Conservation (phyloP, 2,113 vertebrate species). For the Strix uralensis region DNA sequence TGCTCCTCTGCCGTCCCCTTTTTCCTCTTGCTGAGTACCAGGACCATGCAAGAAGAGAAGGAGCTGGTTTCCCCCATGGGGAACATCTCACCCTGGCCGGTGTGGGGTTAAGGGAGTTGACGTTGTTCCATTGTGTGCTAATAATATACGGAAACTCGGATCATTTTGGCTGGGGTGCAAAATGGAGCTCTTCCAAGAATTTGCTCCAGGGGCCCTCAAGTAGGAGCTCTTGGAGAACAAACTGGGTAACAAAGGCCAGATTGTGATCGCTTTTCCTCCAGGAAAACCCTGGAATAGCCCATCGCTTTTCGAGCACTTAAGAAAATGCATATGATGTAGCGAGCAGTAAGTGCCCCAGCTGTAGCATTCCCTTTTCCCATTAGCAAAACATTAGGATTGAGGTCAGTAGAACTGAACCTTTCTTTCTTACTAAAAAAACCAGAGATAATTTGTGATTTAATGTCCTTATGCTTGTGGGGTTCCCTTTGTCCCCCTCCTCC, state of each 20-base stretch:
- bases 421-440: not conserved
- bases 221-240: slow-evolving; percentile 56
- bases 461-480: not conserved
- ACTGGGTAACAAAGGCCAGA: slow-evolving; percentile 59
- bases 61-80: not conserved
- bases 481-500: not conserved
- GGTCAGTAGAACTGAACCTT: not conserved
- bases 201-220: not conserved
- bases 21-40: not conserved
- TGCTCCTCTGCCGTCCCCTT: not conserved
- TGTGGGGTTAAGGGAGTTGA: slow-evolving; percentile 43
- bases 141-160: slow-evolving; percentile 47
- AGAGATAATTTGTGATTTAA: not conserved
- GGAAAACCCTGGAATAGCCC: slow-evolving; percentile 55
- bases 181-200: slow-evolving; percentile 61
- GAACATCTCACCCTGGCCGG: not conserved
- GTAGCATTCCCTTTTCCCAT: not conserved
- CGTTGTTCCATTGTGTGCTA: slow-evolving; percentile 56
- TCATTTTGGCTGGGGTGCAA: slow-evolving; percentile 38
- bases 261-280: slow-evolving; percentile 58
- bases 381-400: not conserved
- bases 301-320: not conserved
- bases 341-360: not conserved
- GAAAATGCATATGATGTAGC: not conserved
- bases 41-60: not conserved